Base-by-base conservation (phyloP, 53 echinoderm and acorn worm genomes). In the Mesocentrotus franciscanus region DNA sequence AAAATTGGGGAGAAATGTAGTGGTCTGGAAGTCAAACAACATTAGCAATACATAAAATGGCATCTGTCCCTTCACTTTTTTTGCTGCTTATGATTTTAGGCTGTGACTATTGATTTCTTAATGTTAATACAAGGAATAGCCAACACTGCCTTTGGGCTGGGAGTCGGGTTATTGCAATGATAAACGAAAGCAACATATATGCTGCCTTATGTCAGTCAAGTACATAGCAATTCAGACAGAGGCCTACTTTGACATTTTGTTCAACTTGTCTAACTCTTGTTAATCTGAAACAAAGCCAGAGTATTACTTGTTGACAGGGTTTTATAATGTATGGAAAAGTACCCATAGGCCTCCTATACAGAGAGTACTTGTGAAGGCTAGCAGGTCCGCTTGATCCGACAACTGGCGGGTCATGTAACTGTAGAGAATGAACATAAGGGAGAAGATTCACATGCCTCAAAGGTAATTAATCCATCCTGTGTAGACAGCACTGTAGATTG, bases 401-500 rank as follows among this genome's bases (percentile, higher is more conserved):
- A 91, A 62, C 32, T 91, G 91, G 66, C 24, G 91, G 91, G 35
- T 36, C 91, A 36, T 62, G 91, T 91, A 61, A 62, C 91, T 64
- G 62, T 91, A 64, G 61, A 91, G 66, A 64, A 61, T 36, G 66
- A 91, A 55, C 58, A 87, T 87, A 58, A 57, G 58, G 87, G 29
- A 87, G 87, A 87, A 87, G 87, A 58, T 87, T 87, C 57, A 10
- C 55, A 92, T 39, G 92, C 74, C 92, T 92, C 75, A 76, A 39
- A 56, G 71, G 92, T 92, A 92, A 92, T 92, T 39, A 56, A 74
- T 75, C 92, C 92, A 92, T 92, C 92, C 92, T 92, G 92, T 74
- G 57, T 56, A 92, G 71, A 92, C 92, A 74, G 66, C 29, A 55
- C 14, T 56, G 74, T 15, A 72, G 72, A 92, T 74, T 92, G 92